These are phyloP conservation scores for Bombyx huttoni DNA, from an alignment of 2,888 invertebrate genomes.

Conservation along the genomic window DNA sequence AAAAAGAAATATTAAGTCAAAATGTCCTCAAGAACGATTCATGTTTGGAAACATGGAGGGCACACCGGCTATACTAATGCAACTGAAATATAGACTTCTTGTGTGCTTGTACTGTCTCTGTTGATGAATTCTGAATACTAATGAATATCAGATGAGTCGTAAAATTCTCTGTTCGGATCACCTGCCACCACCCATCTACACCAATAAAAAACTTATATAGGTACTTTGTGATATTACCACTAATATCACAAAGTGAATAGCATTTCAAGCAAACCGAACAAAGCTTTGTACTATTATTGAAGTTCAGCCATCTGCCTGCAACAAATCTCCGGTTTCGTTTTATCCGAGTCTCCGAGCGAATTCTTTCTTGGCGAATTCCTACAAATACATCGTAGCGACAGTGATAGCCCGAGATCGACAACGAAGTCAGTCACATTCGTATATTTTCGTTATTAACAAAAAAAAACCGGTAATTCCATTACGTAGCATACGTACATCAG, in stretches of 20 bases:
- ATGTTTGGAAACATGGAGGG: too few relatives aligned
- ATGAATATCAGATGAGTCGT: too few relatives aligned
- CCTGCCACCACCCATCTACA: too few relatives aligned
- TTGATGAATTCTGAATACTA: too few relatives aligned
- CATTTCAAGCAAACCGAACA: background rate
- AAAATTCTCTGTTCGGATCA: too few relatives aligned
- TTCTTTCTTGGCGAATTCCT: background rate
- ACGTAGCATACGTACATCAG: slow-evolving; percentile 56
- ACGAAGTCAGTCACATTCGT: background rate
- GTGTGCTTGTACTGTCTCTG: too few relatives aligned
- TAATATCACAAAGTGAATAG: background rate
- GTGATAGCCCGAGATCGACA: background rate
- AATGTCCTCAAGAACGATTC: too few relatives aligned
- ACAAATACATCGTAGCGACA: background rate
- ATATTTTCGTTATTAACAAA: slow-evolving; percentile 39
- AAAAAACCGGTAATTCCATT: slow-evolving; percentile 64
- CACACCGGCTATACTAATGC: too few relatives aligned
- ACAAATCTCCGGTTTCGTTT: background rate
- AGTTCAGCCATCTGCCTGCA: background rate
- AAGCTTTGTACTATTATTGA: background rate
- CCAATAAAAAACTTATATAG: too few relatives aligned
- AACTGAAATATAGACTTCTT: too few relatives aligned
- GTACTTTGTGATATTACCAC: background rate
- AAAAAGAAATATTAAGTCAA: too few relatives aligned
- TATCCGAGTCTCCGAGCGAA: background rate